Evolutionary conservation across 2,888 invertebrate genomes (phyloP).

Genomic region (Euzetes globulus): DNA sequence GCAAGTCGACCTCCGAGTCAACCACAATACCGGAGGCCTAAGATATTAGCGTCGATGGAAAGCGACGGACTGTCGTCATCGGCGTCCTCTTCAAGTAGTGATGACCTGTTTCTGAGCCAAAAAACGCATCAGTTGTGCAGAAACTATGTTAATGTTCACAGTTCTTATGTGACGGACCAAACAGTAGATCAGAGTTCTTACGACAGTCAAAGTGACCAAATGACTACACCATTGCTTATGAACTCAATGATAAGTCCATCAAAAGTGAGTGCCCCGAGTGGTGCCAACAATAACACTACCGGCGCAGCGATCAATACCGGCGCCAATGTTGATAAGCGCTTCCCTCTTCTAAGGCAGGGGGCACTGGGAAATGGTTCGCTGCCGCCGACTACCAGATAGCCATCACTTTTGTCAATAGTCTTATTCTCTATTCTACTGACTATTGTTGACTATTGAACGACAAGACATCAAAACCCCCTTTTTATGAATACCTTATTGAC

Average conservation of each 20-base stretch:
- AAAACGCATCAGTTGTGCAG: neutral
- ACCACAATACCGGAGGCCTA: constrained; percentile 28
- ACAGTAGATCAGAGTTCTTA: constrained; percentile 4
- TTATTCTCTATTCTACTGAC: neutral
- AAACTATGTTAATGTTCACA: constrained; percentile 30
- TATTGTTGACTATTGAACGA: neutral
- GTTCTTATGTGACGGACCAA: neutral
- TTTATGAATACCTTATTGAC: neutral
- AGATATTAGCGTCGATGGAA: constrained; percentile 42
- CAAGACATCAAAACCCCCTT: neutral
- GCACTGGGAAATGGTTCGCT: constrained; percentile 38
- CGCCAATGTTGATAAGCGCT: constrained; percentile 36
- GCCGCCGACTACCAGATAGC: constrained; percentile 18
- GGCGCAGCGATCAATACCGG: neutral
- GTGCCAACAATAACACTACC: neutral
- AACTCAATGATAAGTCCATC: constrained; percentile 7
- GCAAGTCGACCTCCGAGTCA: constrained; percentile 20
- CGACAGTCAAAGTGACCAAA: neutral
- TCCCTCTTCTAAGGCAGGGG: constrained; percentile 39
- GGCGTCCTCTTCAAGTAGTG: constrained; percentile 34
- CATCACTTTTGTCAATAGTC: neutral
- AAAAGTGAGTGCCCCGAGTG: constrained; percentile 22
- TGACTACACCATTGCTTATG: constrained; percentile 14
- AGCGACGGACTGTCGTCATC: constrained; percentile 41
- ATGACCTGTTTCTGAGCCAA: constrained; percentile 7